Evolutionary conservation across 2,888 invertebrate species (phyloP).

Genomic region (Sinopyrophorus schimmeli): DNA sequence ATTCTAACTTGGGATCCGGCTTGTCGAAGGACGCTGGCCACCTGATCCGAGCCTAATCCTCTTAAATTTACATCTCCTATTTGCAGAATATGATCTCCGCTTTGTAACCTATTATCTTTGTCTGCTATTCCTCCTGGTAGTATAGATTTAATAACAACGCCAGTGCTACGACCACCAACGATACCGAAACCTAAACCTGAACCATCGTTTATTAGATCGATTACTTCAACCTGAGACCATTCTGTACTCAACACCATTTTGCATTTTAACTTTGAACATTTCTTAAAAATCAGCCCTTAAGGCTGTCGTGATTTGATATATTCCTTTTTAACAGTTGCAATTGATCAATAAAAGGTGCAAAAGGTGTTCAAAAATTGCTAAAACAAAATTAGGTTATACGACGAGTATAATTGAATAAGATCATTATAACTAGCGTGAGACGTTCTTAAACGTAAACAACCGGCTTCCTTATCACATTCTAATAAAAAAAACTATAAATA

Average conservation of each 20-base stretch:
- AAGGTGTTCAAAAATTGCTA: too few species aligned
- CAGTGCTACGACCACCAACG: slow-evolving; percentile 96
- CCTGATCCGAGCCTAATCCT: slow-evolving; percentile 60
- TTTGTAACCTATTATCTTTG: slow-evolving; percentile 90
- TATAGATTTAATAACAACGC: slow-evolving; percentile 97
- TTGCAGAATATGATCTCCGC: slow-evolving; percentile 97
- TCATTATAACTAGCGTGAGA: too few species aligned
- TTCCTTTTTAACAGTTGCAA: too few species aligned
- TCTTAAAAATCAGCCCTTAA: slow-evolving; percentile 15
- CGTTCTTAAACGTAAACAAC: too few species aligned
- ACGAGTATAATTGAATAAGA: too few species aligned
- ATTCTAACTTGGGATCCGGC: slow-evolving; percentile 74
- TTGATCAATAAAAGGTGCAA: too few species aligned
- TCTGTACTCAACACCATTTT: slow-evolving; percentile 91
- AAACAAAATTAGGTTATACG: too few species aligned
- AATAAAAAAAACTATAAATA: not conserved
- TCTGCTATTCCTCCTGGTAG: slow-evolving; percentile 97
- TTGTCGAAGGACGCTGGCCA: slow-evolving; percentile 79
- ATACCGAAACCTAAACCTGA: slow-evolving; percentile 98
- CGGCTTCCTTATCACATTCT: too few species aligned
- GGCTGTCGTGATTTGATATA: slow-evolving; percentile 16
- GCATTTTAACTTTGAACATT: slow-evolving; percentile 32
- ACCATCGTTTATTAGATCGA: slow-evolving; percentile 96
- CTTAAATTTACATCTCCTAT: slow-evolving; percentile 92
- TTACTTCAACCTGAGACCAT: slow-evolving; percentile 99